phyloP scores from a whole-genome alignment of 2,113 vertebrate genomes.

The Nycticorax nycticorax region DNA sequence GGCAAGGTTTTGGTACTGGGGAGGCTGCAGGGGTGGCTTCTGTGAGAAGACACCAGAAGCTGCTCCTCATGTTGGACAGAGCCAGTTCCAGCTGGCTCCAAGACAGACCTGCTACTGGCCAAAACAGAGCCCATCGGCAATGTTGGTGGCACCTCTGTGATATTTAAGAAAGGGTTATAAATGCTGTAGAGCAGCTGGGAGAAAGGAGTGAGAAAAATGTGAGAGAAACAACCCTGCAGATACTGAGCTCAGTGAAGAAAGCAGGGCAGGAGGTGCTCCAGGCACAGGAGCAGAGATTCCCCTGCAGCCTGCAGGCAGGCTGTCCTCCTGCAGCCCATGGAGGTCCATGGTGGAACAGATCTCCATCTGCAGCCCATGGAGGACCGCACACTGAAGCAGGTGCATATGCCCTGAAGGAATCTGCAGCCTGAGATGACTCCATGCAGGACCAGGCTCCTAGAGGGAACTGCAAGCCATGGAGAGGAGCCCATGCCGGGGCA shows the following conservation, averaged over 20 bases:
- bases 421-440: too few species aligned
- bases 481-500: not conserved
- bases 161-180: not conserved
- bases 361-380: not conserved
- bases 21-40: not conserved
- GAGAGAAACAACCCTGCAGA: not conserved
- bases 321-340: not conserved
- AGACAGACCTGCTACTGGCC: fast-evolving
- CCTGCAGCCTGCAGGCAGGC: not conserved
- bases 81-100: not conserved
- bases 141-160: not conserved
- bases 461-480: not conserved
- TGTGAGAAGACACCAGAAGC: not conserved
- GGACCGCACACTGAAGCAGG: too few species aligned
- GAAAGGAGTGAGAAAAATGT: not conserved
- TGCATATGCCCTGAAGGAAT: not conserved
- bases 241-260: not conserved
- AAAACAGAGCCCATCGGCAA: not conserved
- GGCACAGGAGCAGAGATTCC: not conserved
- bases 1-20: not conserved
- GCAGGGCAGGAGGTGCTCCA: not conserved
- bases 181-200: not conserved
- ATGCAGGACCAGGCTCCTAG: not conserved
- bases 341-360: not conserved
- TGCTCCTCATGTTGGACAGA: not conserved